Conservation (phyloP, 1,140 invertebrate species). For the Drosophila nannoptera region DNA sequence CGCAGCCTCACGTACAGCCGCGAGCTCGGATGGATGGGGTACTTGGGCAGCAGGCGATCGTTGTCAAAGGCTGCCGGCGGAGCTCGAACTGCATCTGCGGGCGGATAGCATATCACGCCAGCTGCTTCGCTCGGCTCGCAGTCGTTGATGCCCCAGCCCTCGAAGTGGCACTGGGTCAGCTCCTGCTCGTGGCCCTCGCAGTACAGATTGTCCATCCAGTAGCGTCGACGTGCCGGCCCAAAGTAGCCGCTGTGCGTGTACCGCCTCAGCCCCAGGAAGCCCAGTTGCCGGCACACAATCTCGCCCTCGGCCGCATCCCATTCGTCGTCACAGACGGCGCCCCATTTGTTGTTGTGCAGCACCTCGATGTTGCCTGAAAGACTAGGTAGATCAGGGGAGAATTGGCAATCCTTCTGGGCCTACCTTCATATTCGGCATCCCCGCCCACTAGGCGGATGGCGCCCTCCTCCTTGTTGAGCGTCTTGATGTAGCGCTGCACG, state of each 20-base stretch:
- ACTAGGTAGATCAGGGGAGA: neutral
- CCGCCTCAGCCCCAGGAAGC: constrained; percentile 82
- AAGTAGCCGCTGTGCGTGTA: constrained; percentile 87
- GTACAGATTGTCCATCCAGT: constrained; percentile 94
- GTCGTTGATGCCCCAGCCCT: constrained; percentile 90
- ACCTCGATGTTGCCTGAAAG: constrained; percentile 91
- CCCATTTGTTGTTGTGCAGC: constrained; percentile 91
- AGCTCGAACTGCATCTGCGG: constrained; percentile 35
- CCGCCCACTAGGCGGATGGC: constrained; percentile 85
- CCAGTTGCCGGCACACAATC: constrained; percentile 90
- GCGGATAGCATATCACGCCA: constrained; percentile 86
- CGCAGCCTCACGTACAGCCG: constrained; percentile 80
- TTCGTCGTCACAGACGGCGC: constrained; percentile 94
- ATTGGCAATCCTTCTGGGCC: neutral
- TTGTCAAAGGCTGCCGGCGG: constrained; percentile 25
- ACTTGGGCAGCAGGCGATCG: constrained; percentile 54
- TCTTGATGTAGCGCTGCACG: constrained; percentile 80
- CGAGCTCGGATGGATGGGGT: constrained; percentile 50
- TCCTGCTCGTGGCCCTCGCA: constrained; percentile 89
- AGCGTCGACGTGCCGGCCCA: constrained; percentile 86
- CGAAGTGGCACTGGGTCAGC: constrained; percentile 87
- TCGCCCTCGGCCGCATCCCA: constrained; percentile 90
- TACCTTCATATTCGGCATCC: constrained; percentile 85
- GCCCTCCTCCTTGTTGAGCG: constrained; percentile 86
- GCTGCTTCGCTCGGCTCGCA: constrained; percentile 89